Base-by-base conservation (phyloP, 2,888 invertebrate genomes). In the Melanostoma scalare region DNA sequence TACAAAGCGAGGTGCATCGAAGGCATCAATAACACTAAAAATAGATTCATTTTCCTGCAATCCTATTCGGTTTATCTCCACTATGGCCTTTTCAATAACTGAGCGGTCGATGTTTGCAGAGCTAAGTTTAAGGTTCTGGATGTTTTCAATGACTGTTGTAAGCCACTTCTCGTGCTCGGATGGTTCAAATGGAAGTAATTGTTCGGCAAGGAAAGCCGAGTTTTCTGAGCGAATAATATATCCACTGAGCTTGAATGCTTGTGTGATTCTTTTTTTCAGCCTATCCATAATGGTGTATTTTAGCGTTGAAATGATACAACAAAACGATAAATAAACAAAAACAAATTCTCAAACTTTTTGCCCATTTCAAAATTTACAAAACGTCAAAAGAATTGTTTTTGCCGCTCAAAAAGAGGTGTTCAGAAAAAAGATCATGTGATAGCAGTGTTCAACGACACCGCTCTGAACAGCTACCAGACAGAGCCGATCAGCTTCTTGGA, bases 21-120 rank as follows among this genome's bases (percentile, higher is more conserved):
- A 97, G 0, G 96, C 96, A 91, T 95, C 94, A 72, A 98, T 96
- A 0, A 98, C 94, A 88, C 93, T 94, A 20, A 97, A 92, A 0
- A 96, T 89, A 0, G 96, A 95, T 89, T 96, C 96, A 3, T 94
- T 93, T 30, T 90, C 90, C 42, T 89, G 90, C 30, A 90, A 61
- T 2, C 90, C 90, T 0, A 90, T 89, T 1, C 89, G 89, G 63
- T 90, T 90, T 0, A 90, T 88, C 48, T 90, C 90, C 56, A 88
- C 89, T 8, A 90, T 90, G 2, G 97, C 97, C 69, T 93, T 90
- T 90, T 96, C 95, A 79, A 98, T 92, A 76, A 95, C 94, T 46
- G 93, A 92, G 80, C 94, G 93, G 87, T 95, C 95, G 35, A 98
- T 93, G 86, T 96, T 94, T 3, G 95, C 93, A 68, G 94, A 94